phyloP scores from a whole-genome alignment of 2,113 vertebrate species.

The Ahaetulla prasina region DNA sequence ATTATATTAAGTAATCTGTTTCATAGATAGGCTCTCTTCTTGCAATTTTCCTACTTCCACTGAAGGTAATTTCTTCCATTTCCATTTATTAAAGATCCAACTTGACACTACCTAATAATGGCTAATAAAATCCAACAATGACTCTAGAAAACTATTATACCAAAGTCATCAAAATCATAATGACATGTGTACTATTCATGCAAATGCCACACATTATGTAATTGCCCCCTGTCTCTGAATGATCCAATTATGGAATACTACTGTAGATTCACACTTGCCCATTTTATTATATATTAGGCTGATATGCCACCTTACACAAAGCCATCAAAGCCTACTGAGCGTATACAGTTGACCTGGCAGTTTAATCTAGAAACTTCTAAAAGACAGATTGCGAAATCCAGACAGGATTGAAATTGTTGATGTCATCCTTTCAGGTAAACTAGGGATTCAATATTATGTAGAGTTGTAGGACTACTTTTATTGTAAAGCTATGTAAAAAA shows the following conservation, averaged over 20 bases:
- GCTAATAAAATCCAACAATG: not conserved
- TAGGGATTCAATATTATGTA: not conserved
- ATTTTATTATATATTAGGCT: not conserved
- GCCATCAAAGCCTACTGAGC: not conserved
- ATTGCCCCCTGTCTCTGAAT: not conserved
- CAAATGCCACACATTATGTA: not conserved
- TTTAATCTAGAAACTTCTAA: not conserved
- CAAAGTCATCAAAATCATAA: not conserved
- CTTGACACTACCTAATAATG: not conserved
- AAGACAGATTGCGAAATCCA: not conserved
- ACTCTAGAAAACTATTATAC: not conserved
- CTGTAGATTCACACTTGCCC: not conserved
- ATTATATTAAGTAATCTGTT: not conserved
- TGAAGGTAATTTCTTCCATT: not conserved
- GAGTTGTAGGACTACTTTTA: not conserved
- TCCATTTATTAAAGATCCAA: not conserved
- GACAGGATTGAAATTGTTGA: not conserved
- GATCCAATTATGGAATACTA: not conserved
- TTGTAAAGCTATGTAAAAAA: not conserved
- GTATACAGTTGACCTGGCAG: not conserved
- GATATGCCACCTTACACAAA: not conserved
- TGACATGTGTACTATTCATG: not conserved
- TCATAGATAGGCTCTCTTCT: not conserved
- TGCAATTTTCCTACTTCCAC: not conserved
- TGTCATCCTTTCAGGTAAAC: not conserved